phyloP scores from a whole-genome alignment of 2,888 invertebrate species.

The Cryptocephalus moraei region DNA sequence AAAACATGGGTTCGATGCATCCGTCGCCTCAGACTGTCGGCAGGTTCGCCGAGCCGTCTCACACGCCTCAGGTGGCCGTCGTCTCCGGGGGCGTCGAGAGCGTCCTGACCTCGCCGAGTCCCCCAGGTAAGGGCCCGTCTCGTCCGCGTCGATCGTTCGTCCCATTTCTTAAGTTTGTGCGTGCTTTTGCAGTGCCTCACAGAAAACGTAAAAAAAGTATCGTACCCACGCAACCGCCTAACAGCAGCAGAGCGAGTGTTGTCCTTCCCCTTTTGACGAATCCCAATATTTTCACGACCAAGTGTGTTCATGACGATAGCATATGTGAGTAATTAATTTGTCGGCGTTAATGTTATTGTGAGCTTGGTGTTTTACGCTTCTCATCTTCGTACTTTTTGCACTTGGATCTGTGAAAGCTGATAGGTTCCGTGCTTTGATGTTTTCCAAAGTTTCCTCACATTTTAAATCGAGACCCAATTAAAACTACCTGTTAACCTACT shows the following conservation, averaged over 20 bases:
- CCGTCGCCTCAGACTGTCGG: constrained; percentile 15
- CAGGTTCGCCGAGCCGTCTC: constrained; percentile 18
- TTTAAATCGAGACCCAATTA: no score
- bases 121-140: constrained; percentile 42
- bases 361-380: no score
- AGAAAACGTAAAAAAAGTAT: constrained; percentile 40
- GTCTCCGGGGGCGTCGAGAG: constrained; percentile 36
- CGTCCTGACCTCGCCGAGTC: constrained; percentile 45
- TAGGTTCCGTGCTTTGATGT: no score
- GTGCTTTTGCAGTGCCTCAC: constrained; percentile 26
- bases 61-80: constrained; percentile 34
- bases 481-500: no score
- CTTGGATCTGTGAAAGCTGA: no score
- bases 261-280: constrained; percentile 59
- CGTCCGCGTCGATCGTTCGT: not conserved
- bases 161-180: constrained; percentile 2
- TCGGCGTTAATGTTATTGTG: no score
- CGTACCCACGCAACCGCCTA: constrained; percentile 45
- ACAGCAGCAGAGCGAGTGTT: constrained; percentile 65
- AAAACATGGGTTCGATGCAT: constrained; percentile 14
- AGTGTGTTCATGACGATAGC: constrained; percentile 43
- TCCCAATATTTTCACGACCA: constrained; percentile 45
- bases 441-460: no score
- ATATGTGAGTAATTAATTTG: constrained; percentile 23
- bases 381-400: no score